Evolutionary conservation across 2,113 vertebrate species (phyloP).

Genomic region (Tricholaema leucomelas): DNA sequence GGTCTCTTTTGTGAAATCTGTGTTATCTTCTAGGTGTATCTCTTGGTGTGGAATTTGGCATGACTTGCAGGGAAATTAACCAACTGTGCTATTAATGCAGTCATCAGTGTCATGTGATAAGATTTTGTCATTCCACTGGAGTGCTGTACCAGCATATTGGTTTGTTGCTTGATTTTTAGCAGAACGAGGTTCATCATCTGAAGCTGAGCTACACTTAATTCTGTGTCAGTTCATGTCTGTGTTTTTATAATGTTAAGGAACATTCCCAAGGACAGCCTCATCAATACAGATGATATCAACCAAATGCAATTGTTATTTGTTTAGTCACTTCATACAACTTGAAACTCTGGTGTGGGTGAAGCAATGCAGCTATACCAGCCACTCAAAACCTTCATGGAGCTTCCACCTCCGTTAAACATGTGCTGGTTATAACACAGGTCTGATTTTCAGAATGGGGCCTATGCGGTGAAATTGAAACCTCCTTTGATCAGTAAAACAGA

Average conservation of each 20-base stretch:
- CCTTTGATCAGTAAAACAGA: conserved; percentile 8
- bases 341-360: neutral
- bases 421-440: neutral
- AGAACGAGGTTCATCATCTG: neutral
- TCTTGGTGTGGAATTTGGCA: neutral
- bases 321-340: neutral
- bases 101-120: neutral
- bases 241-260: neutral
- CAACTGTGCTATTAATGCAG: neutral
- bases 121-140: neutral
- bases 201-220: neutral
- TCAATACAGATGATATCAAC: neutral
- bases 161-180: neutral
- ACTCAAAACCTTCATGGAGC: neutral
- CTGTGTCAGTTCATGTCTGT: neutral
- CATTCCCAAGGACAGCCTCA: neutral
- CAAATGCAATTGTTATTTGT: neutral
- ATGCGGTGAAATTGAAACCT: neutral
- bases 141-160: neutral
- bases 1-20: neutral
- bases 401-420: neutral
- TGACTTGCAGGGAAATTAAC: neutral
- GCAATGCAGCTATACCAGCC: neutral
- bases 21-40: neutral
- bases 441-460: neutral